Percentiles rank a stretch among this genome's conserved stretches.
phyloP scores from a whole-genome alignment of 1,140 invertebrate genomes.

The Pantala flavescens region DNA sequence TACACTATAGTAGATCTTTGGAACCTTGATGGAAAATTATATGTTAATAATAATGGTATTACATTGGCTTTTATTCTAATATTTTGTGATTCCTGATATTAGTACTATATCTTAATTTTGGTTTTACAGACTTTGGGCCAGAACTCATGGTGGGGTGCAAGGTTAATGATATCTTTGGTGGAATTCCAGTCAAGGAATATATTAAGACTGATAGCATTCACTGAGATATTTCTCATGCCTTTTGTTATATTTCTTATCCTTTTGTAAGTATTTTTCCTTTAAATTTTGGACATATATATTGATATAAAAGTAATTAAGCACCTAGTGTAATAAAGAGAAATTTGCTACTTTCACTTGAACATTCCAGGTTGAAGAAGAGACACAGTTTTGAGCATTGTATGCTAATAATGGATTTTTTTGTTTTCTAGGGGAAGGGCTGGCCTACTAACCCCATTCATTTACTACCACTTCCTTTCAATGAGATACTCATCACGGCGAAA shows the following conservation, averaged over 20 bases:
- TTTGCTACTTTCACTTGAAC: too few species aligned
- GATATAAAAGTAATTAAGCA: too few species aligned
- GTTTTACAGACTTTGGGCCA: conserved; percentile 67
- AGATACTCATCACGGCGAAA: conserved; percentile 87
- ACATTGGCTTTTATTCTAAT: too few species aligned
- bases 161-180: conserved; percentile 72
- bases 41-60: too few species aligned
- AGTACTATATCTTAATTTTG: conserved; percentile 24
- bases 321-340: too few species aligned
- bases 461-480: conserved; percentile 86
- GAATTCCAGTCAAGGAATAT: conserved; percentile 81
- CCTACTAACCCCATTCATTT: conserved; percentile 81
- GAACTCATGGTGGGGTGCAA: conserved; percentile 76
- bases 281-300: conserved; percentile 13
- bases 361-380: too few species aligned
- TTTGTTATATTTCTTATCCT: conserved; percentile 71
- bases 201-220: conserved; percentile 71
- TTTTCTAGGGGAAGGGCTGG: conserved; percentile 69
- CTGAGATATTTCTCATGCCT: conserved; percentile 89
- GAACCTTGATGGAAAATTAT: too few species aligned
- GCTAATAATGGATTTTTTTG: too few species aligned
- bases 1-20: too few species aligned
- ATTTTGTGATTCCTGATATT: too few species aligned
- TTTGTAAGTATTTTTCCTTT: conserved; percentile 52
- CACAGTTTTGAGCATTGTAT: too few species aligned